These are phyloP conservation scores for Drosophila monieri DNA, from an alignment of 2,888 invertebrate genomes.

Conservation along the genomic window DNA sequence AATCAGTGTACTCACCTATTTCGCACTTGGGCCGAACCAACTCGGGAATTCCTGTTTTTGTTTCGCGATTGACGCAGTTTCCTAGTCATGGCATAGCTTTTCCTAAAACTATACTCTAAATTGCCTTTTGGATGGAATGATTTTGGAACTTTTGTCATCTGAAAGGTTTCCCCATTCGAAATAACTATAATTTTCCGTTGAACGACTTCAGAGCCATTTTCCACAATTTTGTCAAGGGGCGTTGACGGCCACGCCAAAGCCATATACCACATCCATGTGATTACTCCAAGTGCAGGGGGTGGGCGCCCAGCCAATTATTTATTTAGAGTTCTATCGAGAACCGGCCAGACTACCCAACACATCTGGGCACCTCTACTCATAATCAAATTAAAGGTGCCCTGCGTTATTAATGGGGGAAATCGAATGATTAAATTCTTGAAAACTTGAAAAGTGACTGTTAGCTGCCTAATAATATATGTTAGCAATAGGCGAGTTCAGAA, in stretches of 20 bases:
- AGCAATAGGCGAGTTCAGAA: too few species aligned
- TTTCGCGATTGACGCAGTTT: conserved; percentile 12
- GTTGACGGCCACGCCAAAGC: conserved; percentile 22
- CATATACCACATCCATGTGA: background rate
- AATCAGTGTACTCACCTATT: conserved; percentile 35
- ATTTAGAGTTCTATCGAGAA: conserved; percentile 7
- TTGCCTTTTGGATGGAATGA: background rate
- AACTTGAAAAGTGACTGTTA: too few species aligned
- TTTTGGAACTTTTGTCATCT: background rate
- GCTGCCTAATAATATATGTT: too few species aligned
- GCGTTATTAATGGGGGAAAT: conserved; percentile 1
- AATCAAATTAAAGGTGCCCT: conserved; percentile 25
- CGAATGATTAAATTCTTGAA: too few species aligned
- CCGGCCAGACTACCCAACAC: background rate
- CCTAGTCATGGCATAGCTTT: too few species aligned
- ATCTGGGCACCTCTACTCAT: background rate
- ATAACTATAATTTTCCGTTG: conserved; percentile 21
- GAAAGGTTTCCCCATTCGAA: background rate
- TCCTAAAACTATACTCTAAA: background rate
- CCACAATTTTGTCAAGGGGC: conserved; percentile 8
- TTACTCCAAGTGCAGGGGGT: background rate
- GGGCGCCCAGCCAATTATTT: conserved; percentile 14
- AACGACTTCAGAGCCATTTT: conserved; percentile 6
- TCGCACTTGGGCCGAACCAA: conserved; percentile 15
- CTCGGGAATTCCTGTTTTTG: background rate